These are phyloP conservation scores for Drosophila bipectinata DNA, from an alignment of 1,140 invertebrate species.

Conservation along the genomic window DNA sequence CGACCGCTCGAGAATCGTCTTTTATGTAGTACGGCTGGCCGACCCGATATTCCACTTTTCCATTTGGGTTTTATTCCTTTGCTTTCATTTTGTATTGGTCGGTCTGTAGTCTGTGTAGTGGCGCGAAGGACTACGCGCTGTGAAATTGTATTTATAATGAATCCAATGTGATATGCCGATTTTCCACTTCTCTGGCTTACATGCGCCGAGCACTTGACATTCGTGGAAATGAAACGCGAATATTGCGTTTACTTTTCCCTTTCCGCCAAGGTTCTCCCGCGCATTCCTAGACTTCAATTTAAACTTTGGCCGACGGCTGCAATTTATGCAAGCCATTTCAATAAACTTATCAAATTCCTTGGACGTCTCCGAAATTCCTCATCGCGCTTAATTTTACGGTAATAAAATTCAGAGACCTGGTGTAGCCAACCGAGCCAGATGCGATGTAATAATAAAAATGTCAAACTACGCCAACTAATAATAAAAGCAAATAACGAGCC, in stretches of 20 bases:
- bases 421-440: slow-evolving; percentile 10
- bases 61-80: slow-evolving; percentile 13
- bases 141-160: slow-evolving; percentile 80
- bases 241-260: slow-evolving; percentile 5
- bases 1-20: slow-evolving; percentile 43
- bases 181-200: slow-evolving; percentile 54
- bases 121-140: slow-evolving; percentile 48
- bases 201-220: slow-evolving; percentile 27
- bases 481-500: slow-evolving; percentile 49
- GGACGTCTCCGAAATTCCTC: slow-evolving; percentile 28
- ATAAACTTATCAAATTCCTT: slow-evolving; percentile 62
- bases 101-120: background rate
- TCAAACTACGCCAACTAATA: slow-evolving; percentile 55
- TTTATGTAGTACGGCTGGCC: slow-evolving; percentile 22
- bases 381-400: slow-evolving; percentile 58
- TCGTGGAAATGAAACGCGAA: slow-evolving; percentile 35
- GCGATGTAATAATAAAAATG: slow-evolving; percentile 56
- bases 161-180: slow-evolving; percentile 71
- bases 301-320: slow-evolving; percentile 30
- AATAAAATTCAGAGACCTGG: slow-evolving; percentile 36
- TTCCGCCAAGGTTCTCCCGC: background rate
- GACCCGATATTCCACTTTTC: slow-evolving; percentile 1
- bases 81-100: slow-evolving; percentile 15
- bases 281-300: slow-evolving; percentile 43
- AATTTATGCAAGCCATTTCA: slow-evolving; percentile 61